Evolutionary conservation across 2,888 invertebrate genomes (phyloP).

Genomic region (Lumbricus terrestris): DNA sequence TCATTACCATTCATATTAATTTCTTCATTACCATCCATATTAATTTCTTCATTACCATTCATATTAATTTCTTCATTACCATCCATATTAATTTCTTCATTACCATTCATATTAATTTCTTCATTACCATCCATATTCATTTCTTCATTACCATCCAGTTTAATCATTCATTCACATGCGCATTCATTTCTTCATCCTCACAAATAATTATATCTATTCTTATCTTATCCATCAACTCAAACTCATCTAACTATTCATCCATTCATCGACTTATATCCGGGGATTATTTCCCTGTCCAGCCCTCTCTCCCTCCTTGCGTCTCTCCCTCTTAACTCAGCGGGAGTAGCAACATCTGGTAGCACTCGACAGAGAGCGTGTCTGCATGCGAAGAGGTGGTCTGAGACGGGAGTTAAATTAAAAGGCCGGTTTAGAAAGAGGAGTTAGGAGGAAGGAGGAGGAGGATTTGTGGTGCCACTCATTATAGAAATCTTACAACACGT

Average conservation of each 20-base stretch:
- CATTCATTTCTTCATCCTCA: not conserved
- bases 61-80: too few relatives aligned
- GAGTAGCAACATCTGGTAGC: not conserved
- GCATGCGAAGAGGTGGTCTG: not conserved
- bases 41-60: too few relatives aligned
- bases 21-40: too few relatives aligned
- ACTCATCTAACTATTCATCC: not conserved
- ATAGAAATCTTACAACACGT: not conserved
- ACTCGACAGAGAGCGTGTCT: not conserved
- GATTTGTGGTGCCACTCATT: not conserved
- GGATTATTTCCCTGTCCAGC: not conserved
- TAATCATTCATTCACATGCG: too few relatives aligned
- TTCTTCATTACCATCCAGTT: too few relatives aligned
- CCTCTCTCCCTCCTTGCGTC: not conserved
- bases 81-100: too few relatives aligned
- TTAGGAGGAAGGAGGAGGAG: too few relatives aligned
- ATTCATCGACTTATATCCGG: not conserved
- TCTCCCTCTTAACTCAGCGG: not conserved
- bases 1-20: too few relatives aligned
- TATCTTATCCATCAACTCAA: too few relatives aligned
- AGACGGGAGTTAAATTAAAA: not conserved
- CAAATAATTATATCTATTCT: too few relatives aligned
- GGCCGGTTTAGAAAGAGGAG: not conserved
- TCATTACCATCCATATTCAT: too few relatives aligned
- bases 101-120: too few relatives aligned